phyloP scores from a whole-genome alignment of 2,113 vertebrate genomes.

The Callionymus lyra region DNA sequence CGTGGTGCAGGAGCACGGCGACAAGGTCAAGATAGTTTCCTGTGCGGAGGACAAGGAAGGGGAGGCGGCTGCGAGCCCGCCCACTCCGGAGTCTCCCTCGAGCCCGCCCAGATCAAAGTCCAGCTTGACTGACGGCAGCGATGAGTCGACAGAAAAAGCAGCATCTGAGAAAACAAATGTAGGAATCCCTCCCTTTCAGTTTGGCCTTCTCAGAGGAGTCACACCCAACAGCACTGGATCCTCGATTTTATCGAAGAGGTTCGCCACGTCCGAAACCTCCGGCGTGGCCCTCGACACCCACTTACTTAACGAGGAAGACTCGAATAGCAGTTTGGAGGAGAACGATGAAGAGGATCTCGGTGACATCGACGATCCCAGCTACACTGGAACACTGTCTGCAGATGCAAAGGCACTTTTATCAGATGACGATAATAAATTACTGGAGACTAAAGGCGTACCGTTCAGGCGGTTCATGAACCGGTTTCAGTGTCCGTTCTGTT shows the following conservation, averaged over 20 bases:
- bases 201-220: slow-evolving; percentile 66
- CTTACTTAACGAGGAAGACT: slow-evolving; percentile 76
- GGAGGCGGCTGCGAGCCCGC: slow-evolving; percentile 63
- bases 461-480: slow-evolving; percentile 93
- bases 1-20: slow-evolving; percentile 92
- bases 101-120: slow-evolving; percentile 72
- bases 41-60: slow-evolving; percentile 74
- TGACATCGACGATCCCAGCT: slow-evolving; percentile 83
- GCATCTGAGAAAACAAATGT: slow-evolving; percentile 64
- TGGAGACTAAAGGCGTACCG: slow-evolving; percentile 94
- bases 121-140: slow-evolving; percentile 68
- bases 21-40: slow-evolving; percentile 92
- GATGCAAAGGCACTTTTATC: slow-evolving; percentile 86
- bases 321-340: slow-evolving; percentile 83
- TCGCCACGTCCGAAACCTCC: slow-evolving; percentile 75
- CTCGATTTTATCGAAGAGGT: slow-evolving; percentile 84
- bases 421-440: slow-evolving; percentile 87
- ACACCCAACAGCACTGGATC: slow-evolving; percentile 77
- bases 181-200: slow-evolving; percentile 73
- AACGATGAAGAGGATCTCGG: slow-evolving; percentile 88
- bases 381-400: slow-evolving; percentile 75
- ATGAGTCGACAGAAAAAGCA: slow-evolving; percentile 61
- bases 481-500: slow-evolving; percentile 97
- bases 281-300: slow-evolving; percentile 74
- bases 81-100: slow-evolving; percentile 69